Percentiles rank a stretch among this genome's conserved stretches.
phyloP scores from a whole-genome alignment of 2,113 vertebrate genomes.

The Misgurnus mizolepis region DNA sequence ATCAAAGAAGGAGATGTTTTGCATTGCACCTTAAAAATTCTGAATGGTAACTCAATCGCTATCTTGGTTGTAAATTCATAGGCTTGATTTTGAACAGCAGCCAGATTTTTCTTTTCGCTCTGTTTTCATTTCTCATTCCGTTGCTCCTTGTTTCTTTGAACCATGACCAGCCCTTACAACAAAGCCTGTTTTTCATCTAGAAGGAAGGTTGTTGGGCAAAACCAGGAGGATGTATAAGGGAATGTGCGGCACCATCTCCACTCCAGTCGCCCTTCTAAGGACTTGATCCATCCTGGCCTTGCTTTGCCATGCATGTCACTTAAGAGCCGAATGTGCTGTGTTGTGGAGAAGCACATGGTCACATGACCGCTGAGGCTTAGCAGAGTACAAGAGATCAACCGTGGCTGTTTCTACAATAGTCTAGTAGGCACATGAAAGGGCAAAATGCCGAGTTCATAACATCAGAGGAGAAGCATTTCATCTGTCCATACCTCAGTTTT shows the following conservation, averaged over 20 bases:
- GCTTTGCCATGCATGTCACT: slow-evolving; percentile 48
- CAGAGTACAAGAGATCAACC: slow-evolving; percentile 65
- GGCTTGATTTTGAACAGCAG: slow-evolving; percentile 17
- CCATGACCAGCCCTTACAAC: slow-evolving; percentile 1
- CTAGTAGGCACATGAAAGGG: slow-evolving; percentile 64
- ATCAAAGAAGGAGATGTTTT: slow-evolving; percentile 35
- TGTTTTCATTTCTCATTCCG: slow-evolving; percentile 37
- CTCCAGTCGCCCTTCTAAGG: slow-evolving; percentile 19
- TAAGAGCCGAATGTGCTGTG: slow-evolving; percentile 44
- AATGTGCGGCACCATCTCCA: slow-evolving; percentile 4
- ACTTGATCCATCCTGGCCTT: slow-evolving; percentile 35
- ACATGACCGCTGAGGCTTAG: slow-evolving; percentile 59
- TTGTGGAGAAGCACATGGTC: slow-evolving; percentile 48
- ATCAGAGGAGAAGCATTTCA: slow-evolving; percentile 47
- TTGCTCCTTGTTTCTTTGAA: slow-evolving; percentile 4
- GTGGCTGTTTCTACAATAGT: slow-evolving; percentile 58
- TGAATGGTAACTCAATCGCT: slow-evolving; percentile 23
- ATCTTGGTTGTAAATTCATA: slow-evolving; percentile 32
- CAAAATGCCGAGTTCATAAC: background rate
- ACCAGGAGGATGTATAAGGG: background rate
- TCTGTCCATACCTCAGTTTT: slow-evolving; percentile 34
- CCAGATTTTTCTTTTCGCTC: slow-evolving; percentile 12
- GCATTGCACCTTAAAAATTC: background rate
- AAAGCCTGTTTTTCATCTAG: slow-evolving; percentile 25
- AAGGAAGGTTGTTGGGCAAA: slow-evolving; percentile 6